Evolutionary conservation across 37 sponge, comb jelly and placozoan genomes (phyloP).

Genomic region (Bolinopsis microptera): DNA sequence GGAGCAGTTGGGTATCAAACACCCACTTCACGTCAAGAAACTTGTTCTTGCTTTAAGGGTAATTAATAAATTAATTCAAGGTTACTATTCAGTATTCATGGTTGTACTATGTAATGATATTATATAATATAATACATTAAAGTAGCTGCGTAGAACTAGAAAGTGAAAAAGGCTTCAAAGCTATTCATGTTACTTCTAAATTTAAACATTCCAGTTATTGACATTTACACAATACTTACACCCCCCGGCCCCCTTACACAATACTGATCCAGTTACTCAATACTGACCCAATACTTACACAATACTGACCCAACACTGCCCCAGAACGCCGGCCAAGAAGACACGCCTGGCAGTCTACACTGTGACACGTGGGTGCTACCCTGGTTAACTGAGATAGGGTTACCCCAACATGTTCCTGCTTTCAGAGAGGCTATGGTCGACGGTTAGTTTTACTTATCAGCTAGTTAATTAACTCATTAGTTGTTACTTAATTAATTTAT

Average conservation of each 20-base stretch:
- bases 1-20: constrained; percentile 62
- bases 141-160: too few relatives aligned
- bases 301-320: neutral
- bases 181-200: too few relatives aligned
- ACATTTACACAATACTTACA: too few relatives aligned
- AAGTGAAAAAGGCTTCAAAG: too few relatives aligned
- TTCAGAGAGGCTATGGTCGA: constrained; percentile 62
- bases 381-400: constrained; percentile 45
- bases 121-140: too few relatives aligned
- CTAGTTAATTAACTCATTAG: neutral
- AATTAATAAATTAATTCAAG: neutral
- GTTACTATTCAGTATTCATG: too few relatives aligned
- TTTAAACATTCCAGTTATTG: too few relatives aligned
- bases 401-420: constrained; percentile 49
- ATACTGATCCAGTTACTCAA: too few relatives aligned
- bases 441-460: neutral
- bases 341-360: neutral
- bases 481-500: too few relatives aligned
- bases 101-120: neutral
- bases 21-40: constrained; percentile 60
- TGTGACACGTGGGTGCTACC: constrained; percentile 63
- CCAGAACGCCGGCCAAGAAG: constrained; percentile 19
- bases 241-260: too few relatives aligned
- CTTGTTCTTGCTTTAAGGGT: constrained; percentile 66
- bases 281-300: too few relatives aligned